Conservation (phyloP, 2,113 vertebrate species). For the Athene cunicularia region DNA sequence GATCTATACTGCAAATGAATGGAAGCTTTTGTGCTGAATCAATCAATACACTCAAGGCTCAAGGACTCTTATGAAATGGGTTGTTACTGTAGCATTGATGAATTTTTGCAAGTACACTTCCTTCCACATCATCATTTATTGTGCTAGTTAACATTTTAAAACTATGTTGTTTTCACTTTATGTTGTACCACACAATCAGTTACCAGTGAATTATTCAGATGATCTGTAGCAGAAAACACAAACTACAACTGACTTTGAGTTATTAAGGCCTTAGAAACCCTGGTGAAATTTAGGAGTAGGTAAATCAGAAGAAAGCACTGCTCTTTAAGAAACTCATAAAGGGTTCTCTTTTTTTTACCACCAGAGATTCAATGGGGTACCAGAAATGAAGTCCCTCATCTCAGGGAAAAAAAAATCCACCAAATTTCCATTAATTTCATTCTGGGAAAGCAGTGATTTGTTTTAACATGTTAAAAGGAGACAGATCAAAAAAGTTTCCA, state of each 20-base stretch:
- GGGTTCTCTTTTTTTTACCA: accelerated
- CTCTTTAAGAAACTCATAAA: not conserved
- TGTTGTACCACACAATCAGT: not conserved
- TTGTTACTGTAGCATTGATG: not conserved
- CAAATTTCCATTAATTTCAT: not conserved
- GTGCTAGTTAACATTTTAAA: not conserved
- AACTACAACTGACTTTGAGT: not conserved
- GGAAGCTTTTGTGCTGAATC: slow-evolving; percentile 24
- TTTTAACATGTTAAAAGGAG: not conserved
- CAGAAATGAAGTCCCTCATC: not conserved
- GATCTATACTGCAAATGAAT: slow-evolving; percentile 39
- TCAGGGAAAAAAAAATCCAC: not conserved
- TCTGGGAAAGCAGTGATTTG: not conserved
- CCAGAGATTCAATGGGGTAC: not conserved
- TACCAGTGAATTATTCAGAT: not conserved
- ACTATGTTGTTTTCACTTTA: not conserved
- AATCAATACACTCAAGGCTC: slow-evolving; percentile 27
- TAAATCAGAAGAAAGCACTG: not conserved
- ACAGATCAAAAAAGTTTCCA: not conserved
- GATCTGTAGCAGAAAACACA: not conserved
- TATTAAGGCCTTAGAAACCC: not conserved
- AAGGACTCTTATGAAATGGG: slow-evolving; percentile 41
- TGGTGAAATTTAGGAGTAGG: not conserved
- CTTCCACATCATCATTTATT: not conserved
- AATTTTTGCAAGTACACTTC: slow-evolving; percentile 15